These are phyloP conservation scores for Platichthys stellatus DNA, from an alignment of 2,113 vertebrate genomes.

Conservation along the genomic window DNA sequence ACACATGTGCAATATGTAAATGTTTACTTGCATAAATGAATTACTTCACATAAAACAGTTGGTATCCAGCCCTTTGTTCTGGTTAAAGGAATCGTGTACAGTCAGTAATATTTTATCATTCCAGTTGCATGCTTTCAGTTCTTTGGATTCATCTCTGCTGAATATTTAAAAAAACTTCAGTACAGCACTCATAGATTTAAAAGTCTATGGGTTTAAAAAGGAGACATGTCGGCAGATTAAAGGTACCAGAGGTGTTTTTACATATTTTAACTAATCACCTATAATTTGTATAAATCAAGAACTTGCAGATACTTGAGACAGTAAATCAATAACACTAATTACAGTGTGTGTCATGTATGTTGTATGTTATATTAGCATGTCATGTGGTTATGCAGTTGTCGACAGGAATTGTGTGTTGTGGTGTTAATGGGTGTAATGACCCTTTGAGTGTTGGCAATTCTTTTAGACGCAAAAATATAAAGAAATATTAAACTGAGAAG, in stretches of 20 bases:
- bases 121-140: slow-evolving; percentile 36
- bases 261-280: slow-evolving; percentile 33
- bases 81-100: too few relatives aligned
- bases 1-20: background rate
- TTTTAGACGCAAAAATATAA: too few relatives aligned
- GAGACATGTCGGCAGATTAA: slow-evolving; percentile 15
- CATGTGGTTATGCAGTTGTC: too few relatives aligned
- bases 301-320: too few relatives aligned
- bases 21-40: background rate
- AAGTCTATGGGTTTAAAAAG: slow-evolving; percentile 45
- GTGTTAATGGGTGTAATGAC: too few relatives aligned
- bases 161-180: slow-evolving; percentile 19
- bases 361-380: too few relatives aligned
- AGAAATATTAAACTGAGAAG: too few relatives aligned
- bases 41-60: background rate
- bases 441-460: too few relatives aligned
- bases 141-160: slow-evolving; percentile 4
- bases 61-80: background rate
- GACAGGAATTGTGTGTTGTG: too few relatives aligned
- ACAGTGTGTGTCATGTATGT: too few relatives aligned
- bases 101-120: slow-evolving; percentile 12
- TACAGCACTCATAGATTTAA: slow-evolving; percentile 48
- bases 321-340: too few relatives aligned
- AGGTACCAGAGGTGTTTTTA: slow-evolving; percentile 29
- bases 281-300: slow-evolving; percentile 11